Conservation (phyloP, 2,888 invertebrate species). For the Empis stercorea region DNA sequence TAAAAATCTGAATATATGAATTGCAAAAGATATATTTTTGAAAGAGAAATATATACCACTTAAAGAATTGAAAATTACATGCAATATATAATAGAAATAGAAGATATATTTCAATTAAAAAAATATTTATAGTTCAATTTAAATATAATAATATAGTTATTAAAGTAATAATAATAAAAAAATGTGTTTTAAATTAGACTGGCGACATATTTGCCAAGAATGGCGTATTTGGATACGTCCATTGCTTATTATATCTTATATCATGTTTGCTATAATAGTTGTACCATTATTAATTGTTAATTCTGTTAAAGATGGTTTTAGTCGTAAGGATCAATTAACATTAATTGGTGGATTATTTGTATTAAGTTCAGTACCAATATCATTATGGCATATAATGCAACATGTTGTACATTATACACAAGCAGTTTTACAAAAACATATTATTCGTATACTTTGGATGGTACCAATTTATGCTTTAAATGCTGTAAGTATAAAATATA, state of each 20-base stretch:
- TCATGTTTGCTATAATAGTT: conserved; percentile 66
- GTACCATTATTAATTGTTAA: conserved; percentile 73
- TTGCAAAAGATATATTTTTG: too few relatives aligned
- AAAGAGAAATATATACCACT: too few relatives aligned
- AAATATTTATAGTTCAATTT: too few relatives aligned
- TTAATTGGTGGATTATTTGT: conserved; percentile 87
- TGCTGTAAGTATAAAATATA: conserved; percentile 52
- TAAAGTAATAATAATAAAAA: too few relatives aligned
- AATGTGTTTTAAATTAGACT: conserved; percentile 1
- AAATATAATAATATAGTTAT: too few relatives aligned
- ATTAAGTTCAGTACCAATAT: conserved; percentile 77
- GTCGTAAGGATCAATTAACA: conserved; percentile 64
- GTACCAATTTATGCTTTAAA: conserved; percentile 92
- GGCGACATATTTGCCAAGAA: conserved; percentile 30
- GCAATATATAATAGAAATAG: too few relatives aligned
- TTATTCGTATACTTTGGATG: conserved; percentile 96
- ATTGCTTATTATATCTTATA: conserved; percentile 64
- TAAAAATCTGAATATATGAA: too few relatives aligned
- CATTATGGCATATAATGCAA: conserved; percentile 89
- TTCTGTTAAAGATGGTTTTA: conserved; percentile 65
- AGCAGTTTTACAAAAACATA: conserved; percentile 83
- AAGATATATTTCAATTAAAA: too few relatives aligned
- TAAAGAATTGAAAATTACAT: too few relatives aligned
- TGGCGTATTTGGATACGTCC: conserved; percentile 91
- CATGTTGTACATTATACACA: conserved; percentile 89